phyloP scores from a whole-genome alignment of 2,113 vertebrate genomes.

The Scatophagus argus region DNA sequence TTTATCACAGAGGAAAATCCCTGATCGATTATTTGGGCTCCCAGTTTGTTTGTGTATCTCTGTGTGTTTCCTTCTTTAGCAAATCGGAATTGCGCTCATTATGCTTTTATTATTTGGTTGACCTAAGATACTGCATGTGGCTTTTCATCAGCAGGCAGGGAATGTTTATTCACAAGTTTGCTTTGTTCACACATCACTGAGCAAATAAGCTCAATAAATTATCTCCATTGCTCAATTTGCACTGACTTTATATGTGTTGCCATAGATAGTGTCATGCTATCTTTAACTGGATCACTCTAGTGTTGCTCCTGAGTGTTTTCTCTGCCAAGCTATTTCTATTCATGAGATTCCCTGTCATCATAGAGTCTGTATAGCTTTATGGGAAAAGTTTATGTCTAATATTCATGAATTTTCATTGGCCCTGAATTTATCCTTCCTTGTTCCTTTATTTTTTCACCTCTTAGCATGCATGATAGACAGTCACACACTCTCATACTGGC shows the following conservation, averaged over 20 bases:
- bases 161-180: conserved; percentile 14
- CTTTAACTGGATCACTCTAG: conserved; percentile 19
- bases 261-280: conserved; percentile 16
- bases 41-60: conserved; percentile 1
- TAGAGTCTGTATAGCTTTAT: conserved; percentile 56
- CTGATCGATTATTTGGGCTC: neutral
- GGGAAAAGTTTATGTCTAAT: conserved; percentile 56
- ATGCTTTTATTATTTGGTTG: conserved; percentile 10
- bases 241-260: conserved; percentile 25
- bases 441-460: conserved; percentile 15
- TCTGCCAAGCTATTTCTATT: conserved; percentile 67
- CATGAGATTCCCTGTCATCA: conserved; percentile 69
- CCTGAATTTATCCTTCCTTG: conserved; percentile 39
- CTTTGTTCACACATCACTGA: conserved; percentile 26
- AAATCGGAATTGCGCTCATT: neutral
- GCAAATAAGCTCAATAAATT: conserved; percentile 38
- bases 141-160: conserved; percentile 21
- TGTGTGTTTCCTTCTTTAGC: neutral
- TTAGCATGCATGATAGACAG: conserved; percentile 41
- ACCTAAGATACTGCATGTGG: conserved; percentile 15
- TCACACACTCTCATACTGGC: conserved; percentile 9
- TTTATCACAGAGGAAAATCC: neutral
- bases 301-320: conserved; percentile 24
- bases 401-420: conserved; percentile 63
- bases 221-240: neutral